Evolutionary conservation across 2,797 vertebrate genomes (phyloP).

Genomic region (Sebastolobus alascanus): DNA sequence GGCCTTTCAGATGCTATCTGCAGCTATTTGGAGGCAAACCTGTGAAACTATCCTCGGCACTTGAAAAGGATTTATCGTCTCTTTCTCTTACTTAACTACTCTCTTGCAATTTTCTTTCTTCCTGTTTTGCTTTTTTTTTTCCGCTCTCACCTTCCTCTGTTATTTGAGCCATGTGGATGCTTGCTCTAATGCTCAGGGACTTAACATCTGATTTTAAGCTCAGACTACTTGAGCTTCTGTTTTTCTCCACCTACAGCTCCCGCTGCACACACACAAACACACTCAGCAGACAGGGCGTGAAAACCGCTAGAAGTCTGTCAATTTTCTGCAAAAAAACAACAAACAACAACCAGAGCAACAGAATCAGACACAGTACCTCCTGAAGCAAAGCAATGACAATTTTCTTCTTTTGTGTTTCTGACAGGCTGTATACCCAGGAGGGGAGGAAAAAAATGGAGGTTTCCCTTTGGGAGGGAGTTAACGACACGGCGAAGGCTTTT

Average conservation of each 20-base stretch:
- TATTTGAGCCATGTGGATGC: constrained; percentile 42
- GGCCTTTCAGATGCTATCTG: constrained; percentile 49
- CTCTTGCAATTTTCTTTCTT: constrained; percentile 28
- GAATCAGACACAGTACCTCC: constrained; percentile 67
- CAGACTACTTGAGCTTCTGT: constrained; percentile 38
- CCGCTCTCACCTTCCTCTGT: constrained; percentile 8
- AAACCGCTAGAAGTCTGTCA: constrained; percentile 60
- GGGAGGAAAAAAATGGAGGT: constrained; percentile 41
- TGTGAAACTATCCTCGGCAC: constrained; percentile 12
- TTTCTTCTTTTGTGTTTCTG: constrained; percentile 75
- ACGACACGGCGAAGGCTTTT: constrained; percentile 76
- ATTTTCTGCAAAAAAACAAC: constrained; percentile 46
- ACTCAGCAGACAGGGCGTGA: constrained; percentile 27
- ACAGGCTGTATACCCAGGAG: constrained; percentile 64
- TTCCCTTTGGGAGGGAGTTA: constrained; percentile 75
- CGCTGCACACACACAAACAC: constrained; percentile 29
- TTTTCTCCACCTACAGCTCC: constrained; percentile 30
- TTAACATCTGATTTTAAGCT: constrained; percentile 70
- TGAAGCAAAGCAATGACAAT: constrained; percentile 67
- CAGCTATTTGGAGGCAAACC: constrained; percentile 39
- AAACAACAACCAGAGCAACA: constrained; percentile 56
- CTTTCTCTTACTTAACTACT: constrained; percentile 25
- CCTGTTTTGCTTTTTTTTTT: constrained; percentile 4
- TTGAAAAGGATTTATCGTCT: constrained; percentile 30
- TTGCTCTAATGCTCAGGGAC: constrained; percentile 46